Evolutionary conservation across 2,113 vertebrate species (phyloP).

Genomic region (Atrichornis clamosus): DNA sequence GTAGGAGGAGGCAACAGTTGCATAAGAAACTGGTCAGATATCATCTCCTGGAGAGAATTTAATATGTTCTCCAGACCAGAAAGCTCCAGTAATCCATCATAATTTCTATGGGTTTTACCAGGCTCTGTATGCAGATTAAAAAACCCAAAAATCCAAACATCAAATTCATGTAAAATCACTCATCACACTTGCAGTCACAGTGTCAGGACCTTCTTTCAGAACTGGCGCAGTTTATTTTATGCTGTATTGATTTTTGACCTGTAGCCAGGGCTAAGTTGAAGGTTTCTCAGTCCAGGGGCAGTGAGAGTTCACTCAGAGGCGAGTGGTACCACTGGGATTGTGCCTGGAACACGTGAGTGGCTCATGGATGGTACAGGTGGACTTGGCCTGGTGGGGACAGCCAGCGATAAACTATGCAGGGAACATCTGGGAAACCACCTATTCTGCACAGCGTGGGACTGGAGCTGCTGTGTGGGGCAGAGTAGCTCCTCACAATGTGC

Average conservation of each 20-base stretch:
- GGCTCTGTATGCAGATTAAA: background rate
- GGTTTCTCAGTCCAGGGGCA: background rate
- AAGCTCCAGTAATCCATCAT: background rate
- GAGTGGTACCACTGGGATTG: background rate
- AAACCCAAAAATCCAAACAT: background rate
- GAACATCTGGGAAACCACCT: background rate
- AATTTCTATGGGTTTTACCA: background rate
- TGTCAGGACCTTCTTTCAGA: background rate
- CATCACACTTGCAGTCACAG: background rate
- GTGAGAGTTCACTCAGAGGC: background rate
- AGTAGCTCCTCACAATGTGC: background rate
- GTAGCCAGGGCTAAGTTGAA: background rate
- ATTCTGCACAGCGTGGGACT: background rate
- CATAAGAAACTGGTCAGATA: background rate
- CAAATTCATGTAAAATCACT: background rate
- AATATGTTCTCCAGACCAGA: background rate
- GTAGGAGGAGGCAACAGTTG: background rate
- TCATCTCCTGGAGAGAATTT: background rate
- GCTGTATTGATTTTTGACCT: background rate
- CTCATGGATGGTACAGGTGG: background rate
- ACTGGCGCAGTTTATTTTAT: background rate
- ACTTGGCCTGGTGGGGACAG: background rate
- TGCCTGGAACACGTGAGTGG: rapidly evolving
- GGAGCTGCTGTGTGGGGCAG: background rate
- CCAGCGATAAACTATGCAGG: background rate